Base-by-base conservation (phyloP, 2,797 vertebrate genomes). In the Knipowitschia caucasica region DNA sequence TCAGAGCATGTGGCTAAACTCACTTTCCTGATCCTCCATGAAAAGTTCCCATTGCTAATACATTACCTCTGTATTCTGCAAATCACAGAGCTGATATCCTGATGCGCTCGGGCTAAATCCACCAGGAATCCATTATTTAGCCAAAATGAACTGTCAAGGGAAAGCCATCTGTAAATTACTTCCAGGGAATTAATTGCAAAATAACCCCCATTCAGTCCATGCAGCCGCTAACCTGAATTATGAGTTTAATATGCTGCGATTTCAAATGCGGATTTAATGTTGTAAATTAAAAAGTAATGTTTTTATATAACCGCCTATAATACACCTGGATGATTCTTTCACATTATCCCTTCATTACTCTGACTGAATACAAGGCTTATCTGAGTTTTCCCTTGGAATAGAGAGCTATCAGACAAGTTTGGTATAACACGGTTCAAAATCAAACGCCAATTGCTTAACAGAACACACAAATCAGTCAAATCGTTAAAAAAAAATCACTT, bases 1-100 rank as follows among this genome's bases (percentile, higher is more conserved):
- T 86, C 82, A 86, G 77, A 81, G 67, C 61, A 53, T 74, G 71
- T 66, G 74, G 73, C 71, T 77, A 69, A 84, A 78, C 53, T 73
- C 64, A 58, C 69, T 50, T 50, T 52, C 73, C 83, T 67, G 75
- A 60, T 78, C 67, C 35, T 17, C 58, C 52, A 75, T 64, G 66
- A 76, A 75, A 69, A 64, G 57, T 73, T 44, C 65, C 78, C 59
- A 71, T 72, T 69, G 71, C 68, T 67, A 47, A n/a, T 17, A 33
- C 59, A 65, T 49, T 33, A 33, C 29, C 29, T n/a, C 7, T 54
- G 39, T 45, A 17, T 27, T 34, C 44, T 31, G 49, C 14, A 46
- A 68, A 59, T 56, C 31, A 40, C 50, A 21, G 4, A 12, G 30
- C 29, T 62, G 55, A 70, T 53, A 62, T 54, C 0, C 9, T 46